Conservation (phyloP, 2,797 vertebrate genomes). For the Sebastes nivosus region DNA sequence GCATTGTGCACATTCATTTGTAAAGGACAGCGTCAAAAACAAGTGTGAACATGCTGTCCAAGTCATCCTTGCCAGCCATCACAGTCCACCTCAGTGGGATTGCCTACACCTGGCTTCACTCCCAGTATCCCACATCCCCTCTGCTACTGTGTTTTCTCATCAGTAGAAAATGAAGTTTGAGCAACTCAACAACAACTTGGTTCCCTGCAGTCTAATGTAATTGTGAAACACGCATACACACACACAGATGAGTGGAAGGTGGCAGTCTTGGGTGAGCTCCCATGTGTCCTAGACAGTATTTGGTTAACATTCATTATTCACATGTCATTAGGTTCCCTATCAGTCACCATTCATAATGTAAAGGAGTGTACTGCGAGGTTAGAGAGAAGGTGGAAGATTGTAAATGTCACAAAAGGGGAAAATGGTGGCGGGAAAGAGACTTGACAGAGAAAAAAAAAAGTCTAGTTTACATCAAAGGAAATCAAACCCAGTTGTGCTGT, state of each 20-base stretch:
- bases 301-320: conserved; percentile 64
- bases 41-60: background rate
- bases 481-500: background rate
- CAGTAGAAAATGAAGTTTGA: background rate
- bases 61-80: background rate
- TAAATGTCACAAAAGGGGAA: background rate
- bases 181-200: background rate
- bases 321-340: conserved; percentile 51
- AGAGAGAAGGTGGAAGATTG: background rate
- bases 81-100: background rate
- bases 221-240: background rate
- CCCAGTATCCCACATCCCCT: conserved; percentile 7
- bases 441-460: background rate
- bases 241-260: conserved; percentile 4
- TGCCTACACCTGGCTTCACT: background rate
- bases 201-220: background rate
- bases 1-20: background rate
- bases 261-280: conserved; percentile 15
- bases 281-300: conserved; percentile 40
- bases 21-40: background rate
- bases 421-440: no score
- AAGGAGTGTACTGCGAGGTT: background rate
- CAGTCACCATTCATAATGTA: conserved; percentile 54
- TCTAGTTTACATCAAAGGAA: background rate
- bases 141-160: background rate